phyloP scores from a whole-genome alignment of 2,888 invertebrate species.

The Mongoloraphidia duomilia region DNA sequence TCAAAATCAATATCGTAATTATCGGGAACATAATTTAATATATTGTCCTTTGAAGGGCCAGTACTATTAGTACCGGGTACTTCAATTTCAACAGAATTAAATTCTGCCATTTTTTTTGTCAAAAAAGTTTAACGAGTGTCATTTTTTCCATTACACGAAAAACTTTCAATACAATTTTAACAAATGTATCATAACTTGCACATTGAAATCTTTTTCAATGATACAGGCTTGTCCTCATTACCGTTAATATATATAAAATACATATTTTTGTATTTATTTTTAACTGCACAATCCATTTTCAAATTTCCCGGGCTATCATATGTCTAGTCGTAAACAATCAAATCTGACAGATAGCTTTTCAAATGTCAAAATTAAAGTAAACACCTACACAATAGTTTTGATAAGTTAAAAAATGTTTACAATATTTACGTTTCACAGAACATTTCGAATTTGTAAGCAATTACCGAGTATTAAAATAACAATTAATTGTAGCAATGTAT shows the following conservation, averaged over 20 bases:
- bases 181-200: not conserved
- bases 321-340: constrained; percentile 14
- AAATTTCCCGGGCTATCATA: constrained; percentile 13
- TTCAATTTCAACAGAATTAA: not conserved
- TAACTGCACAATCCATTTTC: constrained; percentile 5
- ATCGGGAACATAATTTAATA: too few relatives aligned
- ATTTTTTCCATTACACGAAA: not conserved
- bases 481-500: constrained; percentile 10
- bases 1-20: too few relatives aligned
- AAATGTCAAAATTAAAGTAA: constrained; percentile 9
- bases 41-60: not conserved
- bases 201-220: not conserved
- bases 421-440: not conserved
- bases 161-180: not conserved
- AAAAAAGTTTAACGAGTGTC: not conserved
- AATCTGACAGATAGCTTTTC: constrained; percentile 13
- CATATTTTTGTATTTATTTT: not conserved
- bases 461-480: too few relatives aligned
- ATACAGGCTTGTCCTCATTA: not conserved
- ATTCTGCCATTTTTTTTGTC: constrained; percentile 2
- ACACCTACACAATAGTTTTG: not conserved
- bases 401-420: not conserved
- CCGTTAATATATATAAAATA: not conserved
- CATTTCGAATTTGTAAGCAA: too few relatives aligned
- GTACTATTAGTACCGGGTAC: too few relatives aligned